These are phyloP conservation scores for Leucania comma DNA, from an alignment of 2,888 invertebrate genomes.

Conservation along the genomic window DNA sequence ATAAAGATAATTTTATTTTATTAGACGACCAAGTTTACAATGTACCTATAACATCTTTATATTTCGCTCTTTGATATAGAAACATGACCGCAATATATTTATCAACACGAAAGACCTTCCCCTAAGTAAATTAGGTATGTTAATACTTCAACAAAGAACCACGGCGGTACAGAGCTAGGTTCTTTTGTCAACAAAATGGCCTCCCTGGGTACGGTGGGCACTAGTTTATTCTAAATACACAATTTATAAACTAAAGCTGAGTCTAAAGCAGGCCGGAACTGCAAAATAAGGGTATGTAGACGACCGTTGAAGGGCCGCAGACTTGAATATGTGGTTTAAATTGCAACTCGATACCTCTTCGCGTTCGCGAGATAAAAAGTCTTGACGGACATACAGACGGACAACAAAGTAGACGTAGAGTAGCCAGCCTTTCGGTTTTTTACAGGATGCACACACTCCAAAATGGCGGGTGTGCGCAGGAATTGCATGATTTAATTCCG, in stretches of 20 bases:
- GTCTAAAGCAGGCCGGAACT: background rate
- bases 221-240: constrained; percentile 29
- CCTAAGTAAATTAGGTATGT: background rate
- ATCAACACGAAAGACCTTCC: background rate
- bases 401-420: no score
- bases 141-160: background rate
- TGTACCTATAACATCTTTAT: background rate
- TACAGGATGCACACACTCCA: no score
- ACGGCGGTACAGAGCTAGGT: background rate
- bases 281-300: constrained; percentile 1
- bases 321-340: no score
- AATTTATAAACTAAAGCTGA: constrained; percentile 26
- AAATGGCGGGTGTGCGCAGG: no score
- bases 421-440: no score
- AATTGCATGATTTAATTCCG: no score
- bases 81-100: background rate
- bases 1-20: no score
- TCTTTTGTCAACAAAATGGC: constrained; percentile 16
- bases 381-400: no score
- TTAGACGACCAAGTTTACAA: background rate
- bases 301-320: no score
- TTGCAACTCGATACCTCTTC: no score
- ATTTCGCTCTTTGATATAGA: background rate
- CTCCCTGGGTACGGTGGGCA: background rate
- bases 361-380: no score